Base-by-base conservation (phyloP, 1,140 invertebrate genomes). In the Trichonephila clavipes region DNA sequence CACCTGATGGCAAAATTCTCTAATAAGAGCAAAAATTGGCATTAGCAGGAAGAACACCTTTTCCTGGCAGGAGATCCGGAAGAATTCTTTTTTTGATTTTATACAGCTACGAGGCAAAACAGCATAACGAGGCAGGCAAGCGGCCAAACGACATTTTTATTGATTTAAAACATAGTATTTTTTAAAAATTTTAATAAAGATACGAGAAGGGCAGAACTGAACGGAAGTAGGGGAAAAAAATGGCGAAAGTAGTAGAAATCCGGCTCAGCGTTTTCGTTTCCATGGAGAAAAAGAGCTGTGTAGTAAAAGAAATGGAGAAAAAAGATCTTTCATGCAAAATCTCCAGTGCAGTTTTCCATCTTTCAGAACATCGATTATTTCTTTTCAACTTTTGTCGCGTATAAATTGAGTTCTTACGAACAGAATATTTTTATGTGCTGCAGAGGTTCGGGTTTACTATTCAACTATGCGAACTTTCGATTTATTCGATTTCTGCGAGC, bases 71-170 rank as follows among this genome's bases (percentile, higher is more conserved):
- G 34, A 18, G 62, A 64, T 64, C 62, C 62, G 62, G 21, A 64
- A 19, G 16, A 40, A 77, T 34, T 40, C 24, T 62, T 69, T 77
- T 28, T 77, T 77, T 28, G 21, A 16, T 64, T 64, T 64, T 51
- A 51, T 64, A 64, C 62, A 64, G 69, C 16, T 18, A 18, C 14
- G 28, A 16, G 28, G 69, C 28, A 34, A 21, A 21, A 21, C 62
- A 64, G 21, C 62, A 21, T 64, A 64, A 28, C 69, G 69, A 40
- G 16, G 24, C 10, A 34, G 72, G 72, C 72, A 77, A 77, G 14
- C 2, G 28, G 72, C 72, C 72, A 77, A 77, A 77, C 72, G 34
- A 77, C 72, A 77, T 77, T 77, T 77, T 77, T 77, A 77, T 77
- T 40, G 72, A 77, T 77, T 34, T 19, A 18, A 19, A 77, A 77